Evolutionary conservation across 2,797 vertebrate genomes (phyloP), one percentile per base, ranked within the genome.

Genomic region (Podarcis siculus): DNA sequence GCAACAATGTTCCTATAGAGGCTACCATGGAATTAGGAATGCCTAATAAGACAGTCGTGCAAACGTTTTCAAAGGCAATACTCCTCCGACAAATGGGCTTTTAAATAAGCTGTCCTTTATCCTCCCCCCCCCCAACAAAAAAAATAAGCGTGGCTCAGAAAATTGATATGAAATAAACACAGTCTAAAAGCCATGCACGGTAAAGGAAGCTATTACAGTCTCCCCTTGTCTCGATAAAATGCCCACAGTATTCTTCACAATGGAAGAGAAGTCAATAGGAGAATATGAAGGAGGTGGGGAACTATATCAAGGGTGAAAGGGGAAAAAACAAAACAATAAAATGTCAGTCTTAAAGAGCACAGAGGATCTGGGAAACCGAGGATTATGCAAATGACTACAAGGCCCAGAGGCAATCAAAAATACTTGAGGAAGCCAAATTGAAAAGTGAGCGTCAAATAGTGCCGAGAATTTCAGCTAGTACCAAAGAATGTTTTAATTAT

Each of bases 401-500:
- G 93, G 92, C 87, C 86, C 90, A 23, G 76, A 94, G 89, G 93
- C 89, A 94, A 96, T 93, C 69, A 95, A 95, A 96, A 95, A 93
- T 93, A 95, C 88, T 91, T 87, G 86, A 95, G 92, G 89, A 95
- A 95, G 86, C 23, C 87, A 91, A 93, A 94, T 92, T 95, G 86
- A 93, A 94, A 95, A 95, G 95, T 87, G 83, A 94, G 90, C 85
- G 95, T 93, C 83, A 94, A 94, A 93, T 37, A 93, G 69, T 23
- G 82, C 88, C 92, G 94, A 95, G 77, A 90, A 91, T 95, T 91
- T 93, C 89, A 94, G 92, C 88, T 92, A 94, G 95, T 94, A 93
- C 35, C 82, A 94, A 95, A 94, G 88, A 93, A 90, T 87, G 93
- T 94, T 96, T 96, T 95, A 95, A 95, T 96, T 94, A 95, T 89